phyloP scores from a whole-genome alignment of 2,113 vertebrate genomes.

The Coreoperca whiteheadi region DNA sequence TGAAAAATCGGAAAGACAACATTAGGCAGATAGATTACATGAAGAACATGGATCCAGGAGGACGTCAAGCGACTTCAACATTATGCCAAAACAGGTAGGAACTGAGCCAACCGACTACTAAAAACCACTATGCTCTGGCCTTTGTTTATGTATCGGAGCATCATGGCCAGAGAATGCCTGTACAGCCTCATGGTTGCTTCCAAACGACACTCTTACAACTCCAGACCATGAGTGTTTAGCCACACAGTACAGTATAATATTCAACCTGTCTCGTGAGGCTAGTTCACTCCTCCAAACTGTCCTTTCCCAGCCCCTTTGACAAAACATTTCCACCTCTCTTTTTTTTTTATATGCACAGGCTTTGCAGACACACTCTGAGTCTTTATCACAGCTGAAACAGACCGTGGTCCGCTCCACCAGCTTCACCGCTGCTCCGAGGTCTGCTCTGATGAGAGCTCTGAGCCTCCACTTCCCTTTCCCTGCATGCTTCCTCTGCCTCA shows the following conservation, averaged over 20 bases:
- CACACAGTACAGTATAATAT: fast-evolving
- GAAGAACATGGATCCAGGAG: background rate
- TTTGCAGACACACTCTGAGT: constrained; percentile 12
- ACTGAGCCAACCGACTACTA: background rate
- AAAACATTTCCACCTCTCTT: background rate
- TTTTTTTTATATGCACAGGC: background rate
- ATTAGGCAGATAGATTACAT: background rate
- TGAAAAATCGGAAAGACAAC: too few species aligned
- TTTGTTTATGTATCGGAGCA: background rate
- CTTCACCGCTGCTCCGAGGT: constrained; percentile 34
- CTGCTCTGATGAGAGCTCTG: constrained; percentile 39
- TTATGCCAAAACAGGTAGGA: background rate
- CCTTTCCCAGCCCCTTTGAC: background rate
- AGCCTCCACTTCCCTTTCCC: constrained; percentile 1
- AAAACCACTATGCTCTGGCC: background rate
- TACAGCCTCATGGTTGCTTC: background rate
- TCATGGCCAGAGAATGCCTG: background rate
- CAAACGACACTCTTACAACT: background rate
- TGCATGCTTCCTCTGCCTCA: constrained; percentile 8
- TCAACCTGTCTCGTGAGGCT: background rate
- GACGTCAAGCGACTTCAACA: too few species aligned
- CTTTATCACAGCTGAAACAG: constrained; percentile 63
- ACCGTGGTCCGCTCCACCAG: constrained; percentile 41
- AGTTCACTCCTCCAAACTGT: constrained; percentile 4
- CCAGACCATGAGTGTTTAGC: background rate